These are phyloP conservation scores for Typhlichthys eigenmanni DNA, from an alignment of 2,797 vertebrate species.

Conservation along the genomic window DNA sequence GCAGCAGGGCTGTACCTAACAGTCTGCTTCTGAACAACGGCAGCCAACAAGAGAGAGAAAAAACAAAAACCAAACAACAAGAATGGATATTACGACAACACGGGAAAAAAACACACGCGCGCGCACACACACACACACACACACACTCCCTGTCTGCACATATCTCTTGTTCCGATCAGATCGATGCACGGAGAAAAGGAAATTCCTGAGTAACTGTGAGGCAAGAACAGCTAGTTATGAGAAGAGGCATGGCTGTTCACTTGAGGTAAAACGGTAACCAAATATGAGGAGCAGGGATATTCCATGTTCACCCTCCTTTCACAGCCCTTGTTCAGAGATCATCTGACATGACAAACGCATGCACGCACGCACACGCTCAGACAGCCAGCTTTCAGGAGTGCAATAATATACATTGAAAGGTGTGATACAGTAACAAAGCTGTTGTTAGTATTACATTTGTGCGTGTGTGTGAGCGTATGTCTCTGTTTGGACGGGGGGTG, in stretches of 20 bases:
- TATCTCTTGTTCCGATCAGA: conserved; percentile 41
- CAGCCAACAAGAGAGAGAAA: too few relatives aligned
- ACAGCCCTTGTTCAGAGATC: conserved; percentile 54
- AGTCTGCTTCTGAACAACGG: too few relatives aligned
- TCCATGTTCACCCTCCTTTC: conserved; percentile 56
- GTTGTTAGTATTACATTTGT: conserved; percentile 9
- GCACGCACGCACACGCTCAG: background rate
- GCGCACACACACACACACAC: background rate
- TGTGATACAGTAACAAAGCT: background rate
- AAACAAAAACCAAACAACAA: too few relatives aligned
- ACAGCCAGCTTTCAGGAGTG: conserved; percentile 1
- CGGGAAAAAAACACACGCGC: background rate
- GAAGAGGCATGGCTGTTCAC: conserved; percentile 34
- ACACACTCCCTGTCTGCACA: background rate
- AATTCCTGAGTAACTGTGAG: conserved; percentile 42
- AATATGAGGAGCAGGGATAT: conserved; percentile 59
- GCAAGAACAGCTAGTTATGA: conserved; percentile 34
- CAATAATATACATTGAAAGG: conserved; percentile 11
- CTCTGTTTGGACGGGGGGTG: too few relatives aligned
- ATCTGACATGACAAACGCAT: conserved; percentile 9
- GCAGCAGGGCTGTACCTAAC: too few relatives aligned
- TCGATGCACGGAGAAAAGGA: conserved; percentile 59
- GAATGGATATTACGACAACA: too few relatives aligned
- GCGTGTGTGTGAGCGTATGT: conserved; percentile 35
- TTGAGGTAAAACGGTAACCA: conserved; percentile 40